Percentiles rank a stretch among this genome's conserved stretches.
These are phyloP conservation scores for Apostichopus parvimensis DNA, from an alignment of 35 echinoderm and acorn worm species.

Conservation along the genomic window DNA sequence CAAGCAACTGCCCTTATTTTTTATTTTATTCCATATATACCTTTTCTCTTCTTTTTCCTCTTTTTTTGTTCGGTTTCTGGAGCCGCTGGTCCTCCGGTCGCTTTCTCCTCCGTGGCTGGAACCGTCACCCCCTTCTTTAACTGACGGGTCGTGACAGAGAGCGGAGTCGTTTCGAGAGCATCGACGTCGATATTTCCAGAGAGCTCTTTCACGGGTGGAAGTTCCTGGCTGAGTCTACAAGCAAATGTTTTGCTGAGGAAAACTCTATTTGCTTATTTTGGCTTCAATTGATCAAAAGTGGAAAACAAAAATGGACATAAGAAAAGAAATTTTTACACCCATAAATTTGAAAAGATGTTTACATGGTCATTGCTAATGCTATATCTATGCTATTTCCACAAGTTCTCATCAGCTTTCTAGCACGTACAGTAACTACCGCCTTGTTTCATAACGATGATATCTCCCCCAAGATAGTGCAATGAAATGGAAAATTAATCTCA, in stretches of 20 bases:
- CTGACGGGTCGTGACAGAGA: conserved; percentile 63
- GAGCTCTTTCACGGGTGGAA: conserved; percentile 78
- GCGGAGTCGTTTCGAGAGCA: conserved; percentile 77
- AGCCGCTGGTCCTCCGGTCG: not conserved
- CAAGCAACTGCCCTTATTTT: not conserved
- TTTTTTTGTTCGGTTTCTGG: conserved; percentile 73
- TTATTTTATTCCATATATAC: not conserved
- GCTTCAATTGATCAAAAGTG: no score
- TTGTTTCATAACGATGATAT: no score
- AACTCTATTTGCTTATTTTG: not conserved
- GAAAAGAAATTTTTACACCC: no score
- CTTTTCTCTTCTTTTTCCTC: conserved; percentile 85
- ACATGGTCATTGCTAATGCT: no score
- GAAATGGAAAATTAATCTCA: no score
- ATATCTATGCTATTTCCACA: no score
- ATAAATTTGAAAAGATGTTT: no score
- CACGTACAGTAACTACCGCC: no score
- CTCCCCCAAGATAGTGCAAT: no score
- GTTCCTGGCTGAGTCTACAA: conserved; percentile 80
- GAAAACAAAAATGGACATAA: no score
- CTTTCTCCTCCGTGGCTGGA: conserved; percentile 49
- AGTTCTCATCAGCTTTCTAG: no score
- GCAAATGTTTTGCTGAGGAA: conserved; percentile 1
- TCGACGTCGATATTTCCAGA: conserved; percentile 83
- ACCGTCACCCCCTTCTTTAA: conserved; percentile 62